phyloP scores from a whole-genome alignment of 2,797 vertebrate species.

The Vireo griseus region DNA sequence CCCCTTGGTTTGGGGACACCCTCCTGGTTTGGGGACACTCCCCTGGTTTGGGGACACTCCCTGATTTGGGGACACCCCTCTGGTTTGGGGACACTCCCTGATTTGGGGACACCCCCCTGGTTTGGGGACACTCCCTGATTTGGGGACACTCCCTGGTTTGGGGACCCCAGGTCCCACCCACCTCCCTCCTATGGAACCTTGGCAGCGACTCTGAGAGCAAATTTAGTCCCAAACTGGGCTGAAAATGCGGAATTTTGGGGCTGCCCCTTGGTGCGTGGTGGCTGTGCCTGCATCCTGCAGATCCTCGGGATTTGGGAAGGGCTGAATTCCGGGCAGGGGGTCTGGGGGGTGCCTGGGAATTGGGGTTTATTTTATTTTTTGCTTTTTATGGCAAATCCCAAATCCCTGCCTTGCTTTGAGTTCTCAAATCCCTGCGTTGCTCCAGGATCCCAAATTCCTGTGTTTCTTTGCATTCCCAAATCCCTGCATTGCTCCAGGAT shows the following conservation, averaged over 20 bases:
- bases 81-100: too few relatives aligned
- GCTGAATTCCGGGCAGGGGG: background rate
- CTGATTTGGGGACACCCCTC: too few relatives aligned
- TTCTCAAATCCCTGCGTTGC: background rate
- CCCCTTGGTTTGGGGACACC: too few relatives aligned
- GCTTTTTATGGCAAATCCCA: background rate
- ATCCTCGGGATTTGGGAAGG: background rate
- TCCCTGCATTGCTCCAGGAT: fast-evolving
- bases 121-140: too few relatives aligned
- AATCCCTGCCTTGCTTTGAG: background rate
- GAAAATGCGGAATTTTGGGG: fast-evolving
- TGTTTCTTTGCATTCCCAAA: background rate
- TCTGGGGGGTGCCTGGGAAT: too few relatives aligned
- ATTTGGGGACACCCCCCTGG: too few relatives aligned
- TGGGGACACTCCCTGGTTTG: too few relatives aligned
- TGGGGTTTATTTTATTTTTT: background rate
- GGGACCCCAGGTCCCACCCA: background rate
- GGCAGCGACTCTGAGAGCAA: background rate
- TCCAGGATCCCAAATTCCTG: background rate
- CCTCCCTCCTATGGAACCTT: background rate
- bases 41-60: too few relatives aligned
- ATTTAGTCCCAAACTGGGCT: background rate
- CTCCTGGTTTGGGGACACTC: too few relatives aligned
- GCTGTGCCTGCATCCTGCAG: background rate
- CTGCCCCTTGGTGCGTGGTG: fast-evolving